These are phyloP conservation scores for Lutra lutra DNA, from an alignment of 2,797 vertebrate species.

Conservation along the genomic window DNA sequence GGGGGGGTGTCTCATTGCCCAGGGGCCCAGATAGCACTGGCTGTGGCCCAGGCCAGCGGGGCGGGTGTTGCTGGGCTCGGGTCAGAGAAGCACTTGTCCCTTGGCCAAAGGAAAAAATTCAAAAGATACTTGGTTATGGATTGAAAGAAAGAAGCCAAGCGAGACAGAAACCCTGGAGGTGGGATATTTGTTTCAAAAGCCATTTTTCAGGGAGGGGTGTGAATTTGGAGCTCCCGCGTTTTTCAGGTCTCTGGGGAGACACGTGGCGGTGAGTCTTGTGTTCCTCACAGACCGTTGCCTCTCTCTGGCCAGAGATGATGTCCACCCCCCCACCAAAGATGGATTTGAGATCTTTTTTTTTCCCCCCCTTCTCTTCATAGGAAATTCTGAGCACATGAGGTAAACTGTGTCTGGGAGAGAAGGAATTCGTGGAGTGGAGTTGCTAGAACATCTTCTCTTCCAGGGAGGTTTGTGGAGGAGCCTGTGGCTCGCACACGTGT, in stretches of 20 bases:
- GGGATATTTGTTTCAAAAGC: not conserved
- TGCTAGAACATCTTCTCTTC: not conserved
- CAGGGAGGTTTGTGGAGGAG: not conserved
- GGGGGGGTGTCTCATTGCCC: not conserved
- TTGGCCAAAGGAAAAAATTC: not conserved
- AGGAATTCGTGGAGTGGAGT: not conserved
- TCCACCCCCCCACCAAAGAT: constrained; percentile 44
- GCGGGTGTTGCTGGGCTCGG: fast-evolving
- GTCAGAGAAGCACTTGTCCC: not conserved
- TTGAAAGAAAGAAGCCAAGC: constrained; percentile 39
- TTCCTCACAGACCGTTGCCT: not conserved
- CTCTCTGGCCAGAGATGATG: not conserved
- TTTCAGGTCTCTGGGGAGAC: not conserved
- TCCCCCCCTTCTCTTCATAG: constrained; percentile 26
- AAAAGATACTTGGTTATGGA: not conserved
- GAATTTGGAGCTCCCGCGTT: not conserved
- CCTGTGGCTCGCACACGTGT: not conserved
- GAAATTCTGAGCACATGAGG: constrained; percentile 72
- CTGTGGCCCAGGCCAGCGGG: not conserved
- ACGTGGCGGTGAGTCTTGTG: not conserved
- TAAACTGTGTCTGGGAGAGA: not conserved
- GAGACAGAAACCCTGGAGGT: not conserved
- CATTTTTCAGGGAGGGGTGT: too few species aligned
- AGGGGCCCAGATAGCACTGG: fast-evolving
- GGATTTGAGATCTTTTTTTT: not conserved